Percentiles rank a stretch among this genome's conserved stretches.
These are phyloP conservation scores for Selene dorsalis DNA, from an alignment of 2,797 vertebrate species.

Conservation along the genomic window DNA sequence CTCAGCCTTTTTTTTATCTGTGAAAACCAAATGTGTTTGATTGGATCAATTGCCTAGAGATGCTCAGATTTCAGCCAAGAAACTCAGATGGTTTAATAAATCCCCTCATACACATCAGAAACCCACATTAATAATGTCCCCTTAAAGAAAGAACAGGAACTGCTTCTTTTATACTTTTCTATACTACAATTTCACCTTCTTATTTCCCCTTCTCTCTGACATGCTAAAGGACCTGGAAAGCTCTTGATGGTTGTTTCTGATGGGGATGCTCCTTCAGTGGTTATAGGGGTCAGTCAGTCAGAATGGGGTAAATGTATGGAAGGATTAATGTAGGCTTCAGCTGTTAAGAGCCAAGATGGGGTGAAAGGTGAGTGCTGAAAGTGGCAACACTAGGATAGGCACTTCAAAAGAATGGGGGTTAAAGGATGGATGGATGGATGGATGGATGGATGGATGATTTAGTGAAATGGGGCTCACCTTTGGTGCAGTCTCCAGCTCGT, in stretches of 20 bases:
- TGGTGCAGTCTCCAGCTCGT: slow-evolving; percentile 86
- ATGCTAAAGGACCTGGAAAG: not conserved
- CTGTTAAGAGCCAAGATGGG: not conserved
- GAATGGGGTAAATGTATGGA: not conserved
- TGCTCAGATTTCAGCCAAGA: not conserved
- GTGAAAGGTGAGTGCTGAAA: not conserved
- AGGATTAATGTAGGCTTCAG: not conserved
- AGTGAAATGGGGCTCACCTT: slow-evolving; percentile 87
- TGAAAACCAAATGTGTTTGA: not conserved
- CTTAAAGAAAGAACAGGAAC: not conserved
- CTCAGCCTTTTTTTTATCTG: not conserved
- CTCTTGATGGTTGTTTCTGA: slow-evolving; percentile 10
- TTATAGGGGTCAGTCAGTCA: not conserved
- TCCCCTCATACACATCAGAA: not conserved
- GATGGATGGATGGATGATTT: slow-evolving; percentile 23
- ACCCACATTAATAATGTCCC: not conserved
- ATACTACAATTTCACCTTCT: not conserved
- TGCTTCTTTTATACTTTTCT: not conserved
- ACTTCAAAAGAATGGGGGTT: not conserved
- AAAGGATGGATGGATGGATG: not conserved
- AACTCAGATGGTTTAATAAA: not conserved
- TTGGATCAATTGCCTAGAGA: not conserved
- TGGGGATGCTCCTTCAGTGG: not conserved
- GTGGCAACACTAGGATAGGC: not conserved
- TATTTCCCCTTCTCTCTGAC: not conserved